Evolutionary conservation across 2,113 vertebrate genomes (phyloP).

Genomic region (Recurvirostra avosetta): DNA sequence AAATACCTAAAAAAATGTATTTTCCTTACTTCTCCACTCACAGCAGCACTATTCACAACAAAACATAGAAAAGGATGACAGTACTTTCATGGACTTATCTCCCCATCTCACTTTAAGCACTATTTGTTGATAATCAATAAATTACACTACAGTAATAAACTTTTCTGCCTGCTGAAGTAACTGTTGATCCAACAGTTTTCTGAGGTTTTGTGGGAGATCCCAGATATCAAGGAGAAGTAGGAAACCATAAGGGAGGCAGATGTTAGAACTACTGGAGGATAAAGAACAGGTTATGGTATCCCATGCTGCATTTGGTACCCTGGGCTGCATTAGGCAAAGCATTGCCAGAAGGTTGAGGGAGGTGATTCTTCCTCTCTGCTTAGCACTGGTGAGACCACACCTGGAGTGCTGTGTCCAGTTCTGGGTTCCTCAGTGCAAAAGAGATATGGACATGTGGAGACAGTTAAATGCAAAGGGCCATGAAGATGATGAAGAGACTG

Average conservation of each 20-base stretch:
- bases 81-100: background rate
- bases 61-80: background rate
- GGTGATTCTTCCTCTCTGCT: background rate
- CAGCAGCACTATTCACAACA: background rate
- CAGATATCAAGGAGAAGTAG: background rate
- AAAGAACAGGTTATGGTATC: background rate
- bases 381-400: background rate
- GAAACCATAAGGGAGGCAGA: background rate
- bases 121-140: background rate
- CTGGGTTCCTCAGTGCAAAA: background rate
- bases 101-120: background rate
- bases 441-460: background rate
- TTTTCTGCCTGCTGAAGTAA: background rate
- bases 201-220: background rate
- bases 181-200: background rate
- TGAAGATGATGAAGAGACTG: background rate
- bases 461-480: background rate
- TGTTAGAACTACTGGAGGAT: background rate
- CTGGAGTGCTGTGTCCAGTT: background rate
- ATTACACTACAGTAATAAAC: background rate
- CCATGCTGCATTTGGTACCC: background rate
- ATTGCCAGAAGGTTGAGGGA: background rate
- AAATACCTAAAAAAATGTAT: background rate
- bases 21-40: background rate
- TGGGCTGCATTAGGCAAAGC: background rate